Evolutionary conservation across 1,140 invertebrate species (phyloP).

Genomic region (Macrobrachium rosenbergii): DNA sequence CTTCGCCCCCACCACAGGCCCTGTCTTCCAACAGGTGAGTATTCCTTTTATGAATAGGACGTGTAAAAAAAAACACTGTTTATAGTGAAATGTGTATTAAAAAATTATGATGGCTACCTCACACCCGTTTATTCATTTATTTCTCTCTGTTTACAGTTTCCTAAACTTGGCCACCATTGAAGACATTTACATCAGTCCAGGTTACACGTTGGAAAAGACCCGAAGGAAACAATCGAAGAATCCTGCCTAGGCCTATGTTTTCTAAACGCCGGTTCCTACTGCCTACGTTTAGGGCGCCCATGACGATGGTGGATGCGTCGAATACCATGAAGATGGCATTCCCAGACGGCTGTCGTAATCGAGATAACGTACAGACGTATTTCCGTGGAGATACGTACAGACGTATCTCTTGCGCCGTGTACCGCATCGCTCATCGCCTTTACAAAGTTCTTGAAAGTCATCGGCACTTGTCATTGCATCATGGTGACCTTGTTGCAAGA

Average conservation of each 20-base stretch:
- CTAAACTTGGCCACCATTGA: conserved; percentile 9
- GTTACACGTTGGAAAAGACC: conserved; percentile 24
- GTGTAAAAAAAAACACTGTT: neutral
- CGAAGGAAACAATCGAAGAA: neutral
- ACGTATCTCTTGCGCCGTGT: too few relatives aligned
- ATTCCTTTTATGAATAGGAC: neutral
- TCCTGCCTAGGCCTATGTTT: too few relatives aligned
- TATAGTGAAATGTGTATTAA: neutral
- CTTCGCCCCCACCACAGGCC: conserved; percentile 10
- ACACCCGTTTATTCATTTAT: neutral
- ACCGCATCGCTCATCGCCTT: too few relatives aligned
- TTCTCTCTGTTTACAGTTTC: conserved; percentile 16
- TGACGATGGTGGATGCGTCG: too few relatives aligned
- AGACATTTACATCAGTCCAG: conserved; percentile 29
- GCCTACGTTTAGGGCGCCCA: too few relatives aligned
- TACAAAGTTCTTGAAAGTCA: too few relatives aligned
- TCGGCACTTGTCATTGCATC: too few relatives aligned
- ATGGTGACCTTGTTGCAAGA: too few relatives aligned
- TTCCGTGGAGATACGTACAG: too few relatives aligned
- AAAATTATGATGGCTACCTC: neutral
- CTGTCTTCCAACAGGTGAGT: conserved; percentile 39
- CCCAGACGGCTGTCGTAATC: neutral
- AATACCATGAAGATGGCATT: neutral
- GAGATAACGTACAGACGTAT: too few relatives aligned
- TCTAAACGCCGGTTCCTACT: too few relatives aligned